These are phyloP conservation scores for Psammodynastes pulverulentus DNA, from an alignment of 2,113 vertebrate genomes.

Conservation along the genomic window DNA sequence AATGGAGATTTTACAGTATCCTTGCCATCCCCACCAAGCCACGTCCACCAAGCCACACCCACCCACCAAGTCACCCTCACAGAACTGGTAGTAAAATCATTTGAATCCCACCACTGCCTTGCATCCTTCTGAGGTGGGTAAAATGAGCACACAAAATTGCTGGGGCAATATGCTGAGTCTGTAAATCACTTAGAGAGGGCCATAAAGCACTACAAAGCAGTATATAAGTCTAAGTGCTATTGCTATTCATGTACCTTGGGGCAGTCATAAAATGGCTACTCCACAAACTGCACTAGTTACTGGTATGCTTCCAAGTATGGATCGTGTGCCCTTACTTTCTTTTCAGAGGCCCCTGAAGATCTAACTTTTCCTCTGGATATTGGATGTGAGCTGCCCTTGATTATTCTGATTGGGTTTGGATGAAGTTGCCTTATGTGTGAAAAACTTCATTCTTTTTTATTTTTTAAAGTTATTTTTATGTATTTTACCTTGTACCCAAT, in stretches of 20 bases:
- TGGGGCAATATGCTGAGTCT: too few species aligned
- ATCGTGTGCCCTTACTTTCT: neutral
- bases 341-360: neutral
- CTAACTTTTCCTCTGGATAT: neutral
- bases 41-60: too few species aligned
- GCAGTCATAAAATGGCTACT: neutral
- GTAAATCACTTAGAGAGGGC: too few species aligned
- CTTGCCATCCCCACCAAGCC: too few species aligned
- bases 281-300: neutral
- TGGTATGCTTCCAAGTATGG: neutral
- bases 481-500: neutral
- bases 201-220: too few species aligned
- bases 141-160: too few species aligned
- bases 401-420: neutral
- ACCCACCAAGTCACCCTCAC: too few species aligned
- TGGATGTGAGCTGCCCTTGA: neutral
- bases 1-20: too few species aligned
- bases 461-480: neutral
- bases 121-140: too few species aligned
- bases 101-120: too few species aligned
- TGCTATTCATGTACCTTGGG: neutral
- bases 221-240: too few species aligned
- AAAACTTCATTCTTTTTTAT: neutral
- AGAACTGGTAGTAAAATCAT: too few species aligned
- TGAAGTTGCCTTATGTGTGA: neutral